These are phyloP conservation scores for Neofelis nebulosa DNA, from an alignment of 2,113 vertebrate species.

Conservation along the genomic window DNA sequence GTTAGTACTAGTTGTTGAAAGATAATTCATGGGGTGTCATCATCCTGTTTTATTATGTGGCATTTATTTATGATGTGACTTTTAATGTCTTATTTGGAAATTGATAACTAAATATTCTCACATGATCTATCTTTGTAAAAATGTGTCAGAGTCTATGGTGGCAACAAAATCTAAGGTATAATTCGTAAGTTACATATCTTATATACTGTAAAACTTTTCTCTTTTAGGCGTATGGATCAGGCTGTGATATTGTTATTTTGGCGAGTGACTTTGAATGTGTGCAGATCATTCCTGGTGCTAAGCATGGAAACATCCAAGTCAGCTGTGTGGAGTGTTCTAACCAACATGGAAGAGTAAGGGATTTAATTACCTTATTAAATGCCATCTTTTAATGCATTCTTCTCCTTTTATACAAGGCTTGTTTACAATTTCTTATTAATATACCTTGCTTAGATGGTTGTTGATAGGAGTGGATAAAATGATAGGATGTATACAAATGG, in stretches of 20 bases:
- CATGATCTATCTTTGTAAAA: constrained; percentile 6
- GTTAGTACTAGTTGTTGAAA: neutral
- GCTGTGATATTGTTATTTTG: constrained; percentile 98
- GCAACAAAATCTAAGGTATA: neutral
- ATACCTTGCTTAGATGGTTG: neutral
- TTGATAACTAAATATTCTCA: neutral
- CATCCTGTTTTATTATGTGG: neutral
- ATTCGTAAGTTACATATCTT: neutral
- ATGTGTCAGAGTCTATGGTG: neutral
- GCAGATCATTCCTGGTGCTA: constrained; percentile 99
- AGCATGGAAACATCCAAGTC: constrained; percentile 99
- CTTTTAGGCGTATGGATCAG: constrained; percentile 96
- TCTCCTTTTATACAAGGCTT: neutral
- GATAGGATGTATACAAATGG: neutral
- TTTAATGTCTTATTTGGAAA: constrained; percentile 52
- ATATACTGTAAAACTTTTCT: constrained; percentile 57
- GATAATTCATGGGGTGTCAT: neutral
- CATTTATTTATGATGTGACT: neutral
- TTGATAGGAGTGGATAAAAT: neutral
- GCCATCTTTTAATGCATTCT: constrained; percentile 20
- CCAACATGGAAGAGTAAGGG: constrained; percentile 96
- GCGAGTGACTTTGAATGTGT: constrained; percentile 99
- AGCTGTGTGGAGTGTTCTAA: constrained; percentile 98
- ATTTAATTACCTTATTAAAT: constrained; percentile 54
- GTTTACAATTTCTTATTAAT: neutral